Conservation (phyloP, 2,888 invertebrate species). For the Plutella xylostella region DNA sequence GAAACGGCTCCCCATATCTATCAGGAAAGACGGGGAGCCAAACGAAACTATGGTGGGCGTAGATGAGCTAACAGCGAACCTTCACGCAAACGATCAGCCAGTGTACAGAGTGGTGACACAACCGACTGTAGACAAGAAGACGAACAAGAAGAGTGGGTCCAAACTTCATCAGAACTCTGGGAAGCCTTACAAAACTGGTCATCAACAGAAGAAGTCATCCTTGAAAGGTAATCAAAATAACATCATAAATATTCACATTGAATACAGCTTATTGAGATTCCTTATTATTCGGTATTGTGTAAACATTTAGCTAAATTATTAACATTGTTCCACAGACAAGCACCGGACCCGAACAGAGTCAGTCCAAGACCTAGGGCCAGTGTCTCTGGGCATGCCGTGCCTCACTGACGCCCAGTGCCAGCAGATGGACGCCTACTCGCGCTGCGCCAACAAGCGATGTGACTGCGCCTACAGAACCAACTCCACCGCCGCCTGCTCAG, state of each 20-base stretch:
- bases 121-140: conserved; percentile 52
- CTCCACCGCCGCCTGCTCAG: conserved; percentile 75
- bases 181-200: conserved; percentile 48
- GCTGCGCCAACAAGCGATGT: conserved; percentile 80
- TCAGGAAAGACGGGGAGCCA: conserved; percentile 50
- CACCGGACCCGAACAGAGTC: conserved; percentile 47
- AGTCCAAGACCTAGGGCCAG: conserved; percentile 49
- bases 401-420: conserved; percentile 82
- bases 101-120: conserved; percentile 61
- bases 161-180: conserved; percentile 38
- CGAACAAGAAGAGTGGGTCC: conserved; percentile 42
- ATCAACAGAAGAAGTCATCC: conserved; percentile 55
- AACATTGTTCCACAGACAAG: conserved; percentile 40
- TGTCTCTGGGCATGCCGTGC: conserved; percentile 84
- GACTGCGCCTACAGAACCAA: conserved; percentile 77
- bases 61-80: conserved; percentile 56
- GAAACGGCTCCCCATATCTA: conserved; percentile 41
- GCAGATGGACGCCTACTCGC: conserved; percentile 80
- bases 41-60: conserved; percentile 45
- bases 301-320: no score
- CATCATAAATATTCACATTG: no score
- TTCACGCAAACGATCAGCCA: conserved; percentile 60
- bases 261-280: no score
- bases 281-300: no score
- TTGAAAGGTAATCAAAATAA: conserved; percentile 58